Conservation (phyloP, 2,113 vertebrate genomes). For the Balaeniceps rex region DNA sequence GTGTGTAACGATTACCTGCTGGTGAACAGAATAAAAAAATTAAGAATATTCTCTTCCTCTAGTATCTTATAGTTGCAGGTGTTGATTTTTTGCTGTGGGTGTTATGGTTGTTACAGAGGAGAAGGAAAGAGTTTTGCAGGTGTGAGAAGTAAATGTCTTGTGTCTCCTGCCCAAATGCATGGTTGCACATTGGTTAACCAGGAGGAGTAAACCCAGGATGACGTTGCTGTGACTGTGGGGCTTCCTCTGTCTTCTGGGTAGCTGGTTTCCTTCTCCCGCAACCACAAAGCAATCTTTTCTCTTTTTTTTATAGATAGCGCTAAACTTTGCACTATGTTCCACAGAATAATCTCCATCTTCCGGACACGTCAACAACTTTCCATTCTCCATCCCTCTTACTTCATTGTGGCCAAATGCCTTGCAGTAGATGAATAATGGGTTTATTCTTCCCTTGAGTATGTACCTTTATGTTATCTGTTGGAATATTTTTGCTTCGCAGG, state of each 20-base stretch:
- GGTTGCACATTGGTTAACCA: not conserved
- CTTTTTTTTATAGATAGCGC: not conserved
- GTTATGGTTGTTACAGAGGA: not conserved
- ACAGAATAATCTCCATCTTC: constrained; percentile 21
- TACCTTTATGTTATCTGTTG: constrained; percentile 43
- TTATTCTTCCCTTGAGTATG: constrained; percentile 20
- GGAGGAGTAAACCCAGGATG: not conserved
- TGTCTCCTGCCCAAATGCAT: not conserved
- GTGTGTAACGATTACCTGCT: not conserved
- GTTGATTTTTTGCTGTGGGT: not conserved
- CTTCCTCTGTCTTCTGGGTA: not conserved
- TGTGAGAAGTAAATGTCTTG: not conserved
- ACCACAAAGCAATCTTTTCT: not conserved
- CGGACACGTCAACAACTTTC: not conserved
- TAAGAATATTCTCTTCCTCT: not conserved
- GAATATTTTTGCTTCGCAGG: not conserved
- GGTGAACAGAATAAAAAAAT: not conserved
- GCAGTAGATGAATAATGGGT: constrained; percentile 27
- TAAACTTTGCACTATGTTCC: not conserved
- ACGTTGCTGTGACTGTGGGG: not conserved
- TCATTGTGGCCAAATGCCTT: not conserved
- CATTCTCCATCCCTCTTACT: not conserved
- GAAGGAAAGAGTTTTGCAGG: not conserved
- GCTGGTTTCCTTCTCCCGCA: constrained; percentile 6
- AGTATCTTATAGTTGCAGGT: not conserved